A percentile compares a stretch with the other conserved stretches of the same genome.
These are phyloP conservation scores for Sebastes trivittatus DNA, from an alignment of 2,797 vertebrate genomes.

Conservation along the genomic window DNA sequence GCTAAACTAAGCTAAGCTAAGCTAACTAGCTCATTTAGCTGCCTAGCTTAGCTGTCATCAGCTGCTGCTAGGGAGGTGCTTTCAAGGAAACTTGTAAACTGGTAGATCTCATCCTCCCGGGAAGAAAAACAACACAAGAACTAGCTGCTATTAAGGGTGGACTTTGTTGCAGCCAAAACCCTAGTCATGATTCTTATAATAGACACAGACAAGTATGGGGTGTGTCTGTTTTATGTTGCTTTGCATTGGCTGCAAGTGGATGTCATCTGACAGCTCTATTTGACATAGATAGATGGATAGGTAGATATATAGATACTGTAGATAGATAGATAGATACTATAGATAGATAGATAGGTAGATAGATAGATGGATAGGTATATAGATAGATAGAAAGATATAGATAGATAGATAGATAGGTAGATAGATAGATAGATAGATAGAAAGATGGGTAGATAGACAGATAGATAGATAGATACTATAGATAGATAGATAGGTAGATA, in stretches of 20 bases:
- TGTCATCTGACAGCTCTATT: conserved; percentile 12
- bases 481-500: too few relatives aligned
- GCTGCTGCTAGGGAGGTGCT: conserved; percentile 2
- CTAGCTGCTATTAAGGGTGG: neutral
- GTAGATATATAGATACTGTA: too few relatives aligned
- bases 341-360: too few relatives aligned
- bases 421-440: too few relatives aligned
- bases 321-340: too few relatives aligned
- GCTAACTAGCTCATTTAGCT: conserved; percentile 1
- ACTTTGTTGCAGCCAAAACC: neutral
- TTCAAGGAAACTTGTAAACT: conserved; percentile 15
- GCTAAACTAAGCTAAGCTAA: neutral
- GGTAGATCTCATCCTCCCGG: conserved; percentile 5
- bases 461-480: too few relatives aligned
- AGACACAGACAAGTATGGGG: neutral
- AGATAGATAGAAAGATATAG: too few relatives aligned
- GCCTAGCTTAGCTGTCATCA: conserved; percentile 25
- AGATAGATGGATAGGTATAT: rapidly evolving
- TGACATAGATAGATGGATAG: neutral
- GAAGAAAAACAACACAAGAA: too few relatives aligned
- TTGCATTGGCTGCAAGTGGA: neutral
- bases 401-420: too few relatives aligned
- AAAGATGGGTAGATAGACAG: too few relatives aligned
- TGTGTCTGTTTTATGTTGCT: conserved; percentile 18
- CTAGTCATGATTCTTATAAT: neutral